Percentiles rank a stretch among this genome's conserved stretches.
phyloP scores from a whole-genome alignment of 2,113 vertebrate species.

The Pholis gunnellus region DNA sequence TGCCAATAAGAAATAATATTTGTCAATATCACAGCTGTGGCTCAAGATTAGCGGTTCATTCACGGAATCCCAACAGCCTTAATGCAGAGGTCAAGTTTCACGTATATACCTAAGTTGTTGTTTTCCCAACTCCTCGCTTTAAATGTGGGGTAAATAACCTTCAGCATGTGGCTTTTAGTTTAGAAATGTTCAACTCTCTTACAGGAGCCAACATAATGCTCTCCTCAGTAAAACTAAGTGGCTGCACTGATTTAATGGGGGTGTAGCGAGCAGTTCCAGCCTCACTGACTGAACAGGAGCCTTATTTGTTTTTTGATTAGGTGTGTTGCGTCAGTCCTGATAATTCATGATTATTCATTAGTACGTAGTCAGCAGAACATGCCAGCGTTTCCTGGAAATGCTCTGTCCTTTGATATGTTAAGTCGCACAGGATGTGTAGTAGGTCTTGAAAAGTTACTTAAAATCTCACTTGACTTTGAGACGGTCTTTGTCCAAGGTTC shows the following conservation, averaged over 20 bases:
- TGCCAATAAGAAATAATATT: background rate
- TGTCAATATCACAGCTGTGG: too few relatives aligned
- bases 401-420: background rate
- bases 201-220: slow-evolving; percentile 25
- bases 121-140: background rate
- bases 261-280: slow-evolving; percentile 17
- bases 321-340: slow-evolving; percentile 11
- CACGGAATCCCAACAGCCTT: too few relatives aligned
- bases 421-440: background rate
- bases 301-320: slow-evolving; percentile 50
- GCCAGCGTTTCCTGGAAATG: slow-evolving; percentile 15
- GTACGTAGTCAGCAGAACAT: background rate
- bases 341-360: slow-evolving; percentile 18
- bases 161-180: slow-evolving; percentile 11
- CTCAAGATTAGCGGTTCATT: too few relatives aligned
- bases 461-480: background rate
- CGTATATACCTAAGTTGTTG: too few relatives aligned
- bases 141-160: background rate
- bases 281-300: slow-evolving; percentile 24
- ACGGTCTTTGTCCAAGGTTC: background rate
- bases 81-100: too few relatives aligned
- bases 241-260: slow-evolving; percentile 34
- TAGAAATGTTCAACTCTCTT: slow-evolving; percentile 2
- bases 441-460: background rate
- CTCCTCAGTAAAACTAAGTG: slow-evolving; percentile 20